Evolutionary conservation across 2,888 invertebrate species (phyloP).

Genomic region (Aquatica leii): DNA sequence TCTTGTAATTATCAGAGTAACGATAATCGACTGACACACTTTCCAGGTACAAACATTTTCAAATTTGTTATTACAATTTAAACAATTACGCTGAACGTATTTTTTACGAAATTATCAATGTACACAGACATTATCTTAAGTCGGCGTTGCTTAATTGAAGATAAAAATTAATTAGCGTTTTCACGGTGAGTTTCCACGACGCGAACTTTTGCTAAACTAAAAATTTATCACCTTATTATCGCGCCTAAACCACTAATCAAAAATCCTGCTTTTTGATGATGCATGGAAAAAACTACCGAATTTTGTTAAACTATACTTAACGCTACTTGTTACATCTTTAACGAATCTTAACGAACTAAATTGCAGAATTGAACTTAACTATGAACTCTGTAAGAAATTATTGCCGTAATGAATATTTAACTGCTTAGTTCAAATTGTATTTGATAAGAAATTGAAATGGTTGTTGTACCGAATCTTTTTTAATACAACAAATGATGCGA

Average conservation of each 20-base stretch:
- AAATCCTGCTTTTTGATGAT: not conserved
- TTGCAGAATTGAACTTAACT: slow-evolving; percentile 35
- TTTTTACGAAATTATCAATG: slow-evolving; percentile 19
- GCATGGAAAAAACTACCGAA: not conserved
- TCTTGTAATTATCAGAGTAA: not conserved
- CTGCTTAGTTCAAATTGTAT: slow-evolving; percentile 7
- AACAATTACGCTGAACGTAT: slow-evolving; percentile 3
- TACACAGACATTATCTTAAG: slow-evolving; percentile 30
- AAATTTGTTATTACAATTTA: slow-evolving; percentile 1
- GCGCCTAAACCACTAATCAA: slow-evolving; percentile 7
- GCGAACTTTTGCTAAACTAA: slow-evolving; percentile 1
- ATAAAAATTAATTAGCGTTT: slow-evolving; percentile 13
- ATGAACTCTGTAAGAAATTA: slow-evolving; percentile 29
- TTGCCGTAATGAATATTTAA: slow-evolving; percentile 24
- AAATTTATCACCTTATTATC: slow-evolving; percentile 26
- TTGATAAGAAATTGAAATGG: slow-evolving; percentile 2
- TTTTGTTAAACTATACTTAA: no score
- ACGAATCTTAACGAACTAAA: slow-evolving; percentile 32
- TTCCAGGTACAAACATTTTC: slow-evolving; percentile 17
- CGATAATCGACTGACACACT: slow-evolving; percentile 1
- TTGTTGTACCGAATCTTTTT: slow-evolving; percentile 18
- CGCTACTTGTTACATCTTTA: slow-evolving; percentile 19
- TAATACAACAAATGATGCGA: slow-evolving; percentile 29
- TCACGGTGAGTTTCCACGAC: not conserved
- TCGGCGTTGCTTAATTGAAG: slow-evolving; percentile 16